These are phyloP conservation scores for Pseudococcus longispinus DNA, from an alignment of 2,888 invertebrate species.

Conservation along the genomic window DNA sequence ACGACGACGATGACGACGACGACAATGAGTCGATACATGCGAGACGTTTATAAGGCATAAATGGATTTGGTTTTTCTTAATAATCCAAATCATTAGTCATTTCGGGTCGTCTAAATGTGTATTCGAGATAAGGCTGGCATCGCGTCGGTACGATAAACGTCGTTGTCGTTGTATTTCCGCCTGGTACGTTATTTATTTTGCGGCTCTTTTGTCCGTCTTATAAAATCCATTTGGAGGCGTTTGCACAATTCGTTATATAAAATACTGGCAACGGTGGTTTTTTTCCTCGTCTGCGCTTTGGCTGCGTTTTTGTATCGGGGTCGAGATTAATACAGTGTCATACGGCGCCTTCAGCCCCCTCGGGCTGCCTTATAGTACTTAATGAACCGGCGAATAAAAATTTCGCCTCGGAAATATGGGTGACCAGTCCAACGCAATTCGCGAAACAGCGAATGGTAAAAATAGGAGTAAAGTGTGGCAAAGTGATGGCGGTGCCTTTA, in stretches of 20 bases:
- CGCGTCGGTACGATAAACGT: background rate
- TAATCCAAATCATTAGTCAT: conserved; percentile 24
- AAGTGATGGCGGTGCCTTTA: background rate
- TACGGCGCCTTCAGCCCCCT: background rate
- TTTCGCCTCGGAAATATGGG: background rate
- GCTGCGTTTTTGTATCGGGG: background rate
- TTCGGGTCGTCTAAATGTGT: background rate
- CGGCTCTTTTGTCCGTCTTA: conserved; percentile 14
- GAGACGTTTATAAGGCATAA: background rate
- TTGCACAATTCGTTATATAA: conserved; percentile 12
- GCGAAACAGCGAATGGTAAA: background rate
- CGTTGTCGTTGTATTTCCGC: background rate
- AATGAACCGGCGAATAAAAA: background rate
- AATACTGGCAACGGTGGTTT: background rate
- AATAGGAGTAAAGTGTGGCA: background rate
- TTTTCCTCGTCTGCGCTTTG: background rate
- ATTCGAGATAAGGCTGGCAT: background rate
- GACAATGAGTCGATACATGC: background rate
- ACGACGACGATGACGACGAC: background rate
- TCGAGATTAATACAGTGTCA: background rate
- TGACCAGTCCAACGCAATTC: background rate
- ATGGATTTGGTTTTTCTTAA: conserved; percentile 21
- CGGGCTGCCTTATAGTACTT: background rate
- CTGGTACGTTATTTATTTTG: conserved; percentile 2
- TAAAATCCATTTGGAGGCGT: conserved; percentile 14